Conservation (phyloP, 2,797 vertebrate genomes). For the Sebastes trivittatus region DNA sequence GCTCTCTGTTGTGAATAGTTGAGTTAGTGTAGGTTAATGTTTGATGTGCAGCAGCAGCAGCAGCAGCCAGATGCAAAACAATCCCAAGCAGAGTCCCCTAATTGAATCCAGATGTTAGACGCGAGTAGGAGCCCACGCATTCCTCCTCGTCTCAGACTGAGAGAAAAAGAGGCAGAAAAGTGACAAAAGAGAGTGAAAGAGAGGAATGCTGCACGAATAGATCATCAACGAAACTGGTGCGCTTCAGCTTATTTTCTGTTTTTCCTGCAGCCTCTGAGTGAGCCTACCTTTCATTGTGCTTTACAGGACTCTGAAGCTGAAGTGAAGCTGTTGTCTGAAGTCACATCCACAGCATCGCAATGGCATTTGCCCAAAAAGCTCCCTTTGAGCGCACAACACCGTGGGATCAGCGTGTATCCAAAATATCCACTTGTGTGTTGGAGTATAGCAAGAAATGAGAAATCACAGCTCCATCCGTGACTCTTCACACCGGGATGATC, state of each 20-base stretch:
- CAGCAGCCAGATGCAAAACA: conserved; percentile 84
- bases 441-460: not conserved
- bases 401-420: conserved; percentile 14
- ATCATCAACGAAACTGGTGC: not conserved
- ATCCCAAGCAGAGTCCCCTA: conserved; percentile 85
- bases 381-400: conserved; percentile 27
- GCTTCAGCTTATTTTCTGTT: not conserved
- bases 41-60: conserved; percentile 59
- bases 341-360: conserved; percentile 80
- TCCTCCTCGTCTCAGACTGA: conserved; percentile 63
- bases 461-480: conserved; percentile 35
- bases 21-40: conserved; percentile 30
- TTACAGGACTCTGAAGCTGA: conserved; percentile 43
- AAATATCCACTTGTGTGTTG: conserved; percentile 4
- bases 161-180: conserved; percentile 29
- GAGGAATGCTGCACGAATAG: not conserved
- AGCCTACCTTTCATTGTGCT: conserved; percentile 84
- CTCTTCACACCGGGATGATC: not conserved
- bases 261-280: not conserved
- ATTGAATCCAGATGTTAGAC: conserved; percentile 92
- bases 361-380: conserved; percentile 49
- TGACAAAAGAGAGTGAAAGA: conserved; percentile 36
- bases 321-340: conserved; percentile 56
- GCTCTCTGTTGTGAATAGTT: not conserved
- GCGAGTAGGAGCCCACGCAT: conserved; percentile 71